Conservation (phyloP, 2,797 vertebrate species). For the Epinephelus malabaricus region DNA sequence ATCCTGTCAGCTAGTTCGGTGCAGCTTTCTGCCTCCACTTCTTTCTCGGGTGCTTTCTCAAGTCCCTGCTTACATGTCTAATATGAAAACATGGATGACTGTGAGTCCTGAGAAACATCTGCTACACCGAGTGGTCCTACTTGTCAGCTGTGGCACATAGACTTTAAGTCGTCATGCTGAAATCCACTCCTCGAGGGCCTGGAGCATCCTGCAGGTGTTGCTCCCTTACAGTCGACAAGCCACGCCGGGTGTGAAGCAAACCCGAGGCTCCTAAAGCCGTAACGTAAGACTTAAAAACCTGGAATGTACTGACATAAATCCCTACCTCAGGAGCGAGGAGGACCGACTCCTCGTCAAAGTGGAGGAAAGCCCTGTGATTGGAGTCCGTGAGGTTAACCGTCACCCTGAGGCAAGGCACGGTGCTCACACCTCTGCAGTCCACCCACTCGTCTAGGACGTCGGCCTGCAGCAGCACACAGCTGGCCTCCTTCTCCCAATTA, state of each 20-base stretch:
- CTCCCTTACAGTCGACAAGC: background rate
- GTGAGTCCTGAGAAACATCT: conserved; percentile 1
- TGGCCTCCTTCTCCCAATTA: conserved; percentile 79
- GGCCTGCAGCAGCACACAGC: conserved; percentile 81
- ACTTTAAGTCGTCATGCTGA: conserved; percentile 7
- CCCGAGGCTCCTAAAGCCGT: background rate
- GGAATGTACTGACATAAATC: conserved; percentile 6
- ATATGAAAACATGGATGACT: conserved; percentile 28
- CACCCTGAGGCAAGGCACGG: conserved; percentile 85
- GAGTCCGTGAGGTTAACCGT: conserved; percentile 82
- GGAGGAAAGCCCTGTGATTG: conserved; percentile 79
- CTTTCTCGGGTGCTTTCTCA: conserved; percentile 22
- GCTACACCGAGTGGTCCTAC: background rate
- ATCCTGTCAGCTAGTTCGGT: conserved; percentile 38
- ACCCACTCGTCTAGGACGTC: conserved; percentile 82
- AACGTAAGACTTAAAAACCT: conserved; percentile 14
- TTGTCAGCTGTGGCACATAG: background rate
- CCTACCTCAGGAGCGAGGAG: conserved; percentile 84
- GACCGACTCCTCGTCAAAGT: conserved; percentile 86
- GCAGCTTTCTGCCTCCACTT: background rate
- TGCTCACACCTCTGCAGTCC: conserved; percentile 82
- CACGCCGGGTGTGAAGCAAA: conserved; percentile 9
- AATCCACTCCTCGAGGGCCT: background rate
- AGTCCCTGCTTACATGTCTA: conserved; percentile 21
- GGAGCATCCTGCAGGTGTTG: background rate